These are phyloP conservation scores for Armadillidium nasatum DNA, from an alignment of 1,140 invertebrate genomes.

Conservation along the genomic window DNA sequence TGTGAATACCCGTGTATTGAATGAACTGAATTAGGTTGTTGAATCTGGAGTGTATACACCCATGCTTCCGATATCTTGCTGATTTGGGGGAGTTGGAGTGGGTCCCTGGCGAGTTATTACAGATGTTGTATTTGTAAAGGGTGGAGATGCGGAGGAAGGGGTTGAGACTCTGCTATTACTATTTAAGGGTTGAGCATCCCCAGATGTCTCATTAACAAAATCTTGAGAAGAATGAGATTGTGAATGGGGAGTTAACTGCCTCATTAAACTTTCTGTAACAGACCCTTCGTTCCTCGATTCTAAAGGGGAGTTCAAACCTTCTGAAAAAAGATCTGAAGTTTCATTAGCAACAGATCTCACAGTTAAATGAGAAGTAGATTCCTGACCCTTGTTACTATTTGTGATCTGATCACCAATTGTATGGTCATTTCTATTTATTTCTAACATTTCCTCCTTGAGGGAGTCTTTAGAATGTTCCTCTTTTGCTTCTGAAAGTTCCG, in stretches of 20 bases:
- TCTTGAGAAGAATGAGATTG: background rate
- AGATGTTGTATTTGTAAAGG: slow-evolving; percentile 36
- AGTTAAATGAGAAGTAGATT: too few relatives aligned
- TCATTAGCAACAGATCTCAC: too few relatives aligned
- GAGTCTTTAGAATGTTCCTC: too few relatives aligned
- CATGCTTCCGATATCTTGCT: slow-evolving; percentile 50
- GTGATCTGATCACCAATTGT: too few relatives aligned
- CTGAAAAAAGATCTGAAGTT: background rate
- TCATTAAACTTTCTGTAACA: background rate
- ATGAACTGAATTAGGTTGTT: slow-evolving; percentile 75
- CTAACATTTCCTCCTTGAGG: too few relatives aligned
- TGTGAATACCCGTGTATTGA: slow-evolving; percentile 66
- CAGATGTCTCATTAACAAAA: background rate
- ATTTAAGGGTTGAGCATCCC: background rate
- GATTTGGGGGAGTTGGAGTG: slow-evolving; percentile 42
- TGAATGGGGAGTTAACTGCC: background rate
- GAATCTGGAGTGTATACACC: slow-evolving; percentile 78
- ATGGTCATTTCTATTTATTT: too few relatives aligned
- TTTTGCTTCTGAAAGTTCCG: too few relatives aligned
- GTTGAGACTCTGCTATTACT: background rate
- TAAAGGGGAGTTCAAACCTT: background rate
- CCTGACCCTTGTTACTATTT: too few relatives aligned
- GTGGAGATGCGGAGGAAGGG: slow-evolving; percentile 32
- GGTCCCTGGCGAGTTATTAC: slow-evolving; percentile 40
- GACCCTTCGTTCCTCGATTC: background rate